Evolutionary conservation across 2,888 invertebrate species (phyloP).

Genomic region (Hypselothyrea guttata): DNA sequence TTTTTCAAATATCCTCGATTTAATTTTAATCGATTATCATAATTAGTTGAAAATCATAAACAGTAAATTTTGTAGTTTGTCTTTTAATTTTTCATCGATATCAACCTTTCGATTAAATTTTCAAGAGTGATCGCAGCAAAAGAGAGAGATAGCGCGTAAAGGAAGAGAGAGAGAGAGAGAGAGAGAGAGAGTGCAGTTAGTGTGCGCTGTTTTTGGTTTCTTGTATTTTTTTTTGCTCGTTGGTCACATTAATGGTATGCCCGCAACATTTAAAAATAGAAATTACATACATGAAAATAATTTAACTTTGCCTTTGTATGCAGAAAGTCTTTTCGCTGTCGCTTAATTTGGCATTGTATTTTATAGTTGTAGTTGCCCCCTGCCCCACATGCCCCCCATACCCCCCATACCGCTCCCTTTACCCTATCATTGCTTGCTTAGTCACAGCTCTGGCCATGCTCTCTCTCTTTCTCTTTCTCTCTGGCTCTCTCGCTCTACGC

Average conservation of each 20-base stretch:
- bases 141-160: no score
- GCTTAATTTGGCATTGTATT: constrained; percentile 69
- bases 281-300: constrained; percentile 37
- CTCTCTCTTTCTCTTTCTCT: not conserved
- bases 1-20: no score
- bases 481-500: constrained; percentile 40
- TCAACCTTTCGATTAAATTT: no score
- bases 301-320: constrained; percentile 13
- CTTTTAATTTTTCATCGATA: no score
- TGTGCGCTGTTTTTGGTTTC: constrained; percentile 29
- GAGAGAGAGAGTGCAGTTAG: constrained; percentile 17
- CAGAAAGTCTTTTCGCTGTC: constrained; percentile 37
- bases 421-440: no score
- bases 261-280: constrained; percentile 48
- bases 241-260: constrained; percentile 25
- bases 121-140: no score
- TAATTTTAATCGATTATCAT: no score
- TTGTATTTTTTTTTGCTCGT: constrained; percentile 35
- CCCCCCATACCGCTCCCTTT: no score
- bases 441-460: constrained; percentile 23
- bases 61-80: no score
- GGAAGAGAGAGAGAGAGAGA: not conserved
- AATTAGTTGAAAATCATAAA: no score
- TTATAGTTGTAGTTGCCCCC: constrained; percentile 22
- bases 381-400: constrained; percentile 34